Conservation (phyloP, 2,888 invertebrate genomes). For the Scaptodrosophila latifasciaeformis region DNA sequence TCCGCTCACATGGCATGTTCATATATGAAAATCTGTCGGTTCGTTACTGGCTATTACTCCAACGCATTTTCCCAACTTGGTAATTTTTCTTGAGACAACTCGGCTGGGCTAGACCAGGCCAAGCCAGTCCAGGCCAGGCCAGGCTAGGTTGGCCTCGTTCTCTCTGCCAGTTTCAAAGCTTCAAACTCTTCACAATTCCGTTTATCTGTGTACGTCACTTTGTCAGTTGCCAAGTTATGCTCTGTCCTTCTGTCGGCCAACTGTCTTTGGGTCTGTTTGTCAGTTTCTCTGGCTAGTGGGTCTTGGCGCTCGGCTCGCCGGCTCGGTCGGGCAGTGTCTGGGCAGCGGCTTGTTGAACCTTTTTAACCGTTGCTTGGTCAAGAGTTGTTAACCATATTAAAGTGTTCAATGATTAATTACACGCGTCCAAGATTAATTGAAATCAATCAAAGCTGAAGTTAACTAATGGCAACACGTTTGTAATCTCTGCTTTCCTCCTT, state of each 20-base stretch:
- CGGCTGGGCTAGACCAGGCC: too few relatives aligned
- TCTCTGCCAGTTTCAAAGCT: background rate
- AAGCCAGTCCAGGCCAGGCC: too few relatives aligned
- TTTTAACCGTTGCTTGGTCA: constrained; percentile 73
- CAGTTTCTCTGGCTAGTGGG: constrained; percentile 19
- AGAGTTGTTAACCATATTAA: constrained; percentile 75
- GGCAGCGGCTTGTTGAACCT: constrained; percentile 66
- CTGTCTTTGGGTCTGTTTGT: constrained; percentile 26
- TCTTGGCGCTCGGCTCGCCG: constrained; percentile 26
- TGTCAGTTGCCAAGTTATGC: constrained; percentile 43
- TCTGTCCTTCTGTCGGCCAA: background rate
- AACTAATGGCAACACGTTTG: constrained; percentile 75
- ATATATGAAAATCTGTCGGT: constrained; percentile 48
- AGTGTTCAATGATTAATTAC: constrained; percentile 76
- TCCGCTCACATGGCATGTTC: constrained; percentile 17
- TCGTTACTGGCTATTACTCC: constrained; percentile 54
- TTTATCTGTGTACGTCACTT: constrained; percentile 49
- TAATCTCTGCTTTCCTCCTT: constrained; percentile 47
- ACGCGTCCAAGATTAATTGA: constrained; percentile 75
- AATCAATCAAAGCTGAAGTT: constrained; percentile 76
- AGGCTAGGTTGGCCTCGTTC: constrained; percentile 5
- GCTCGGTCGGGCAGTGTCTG: constrained; percentile 26
- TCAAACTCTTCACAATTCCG: background rate
- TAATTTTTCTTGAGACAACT: constrained; percentile 48
- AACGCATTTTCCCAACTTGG: constrained; percentile 63